phyloP scores from a whole-genome alignment of 2,797 vertebrate species.

The Notolepis coatsorum region DNA sequence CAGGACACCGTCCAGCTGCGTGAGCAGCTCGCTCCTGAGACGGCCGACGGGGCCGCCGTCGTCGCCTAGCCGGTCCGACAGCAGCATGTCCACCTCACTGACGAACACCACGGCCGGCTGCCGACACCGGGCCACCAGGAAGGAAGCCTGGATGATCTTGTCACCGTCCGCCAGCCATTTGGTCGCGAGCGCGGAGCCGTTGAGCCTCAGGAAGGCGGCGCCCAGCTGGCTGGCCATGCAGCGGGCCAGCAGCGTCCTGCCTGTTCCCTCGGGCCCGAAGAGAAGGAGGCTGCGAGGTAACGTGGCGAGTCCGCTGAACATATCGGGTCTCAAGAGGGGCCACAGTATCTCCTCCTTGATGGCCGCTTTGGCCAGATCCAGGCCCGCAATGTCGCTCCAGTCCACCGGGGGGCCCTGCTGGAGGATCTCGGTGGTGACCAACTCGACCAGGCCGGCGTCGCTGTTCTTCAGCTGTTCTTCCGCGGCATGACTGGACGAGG shows the following conservation, averaged over 20 bases:
- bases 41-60: slow-evolving; percentile 94
- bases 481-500: slow-evolving; percentile 93
- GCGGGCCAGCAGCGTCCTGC: slow-evolving; percentile 94
- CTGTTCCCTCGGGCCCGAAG: slow-evolving; percentile 98
- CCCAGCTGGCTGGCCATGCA: slow-evolving; percentile 97
- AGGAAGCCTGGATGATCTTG: slow-evolving; percentile 95
- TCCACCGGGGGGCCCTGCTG: slow-evolving; percentile 94
- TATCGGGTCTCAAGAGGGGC: slow-evolving; percentile 97
- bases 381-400: slow-evolving; percentile 98
- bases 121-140: slow-evolving; percentile 95
- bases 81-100: slow-evolving; percentile 95
- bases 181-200: slow-evolving; percentile 92
- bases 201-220: slow-evolving; percentile 93
- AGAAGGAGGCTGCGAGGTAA: slow-evolving; percentile 97
- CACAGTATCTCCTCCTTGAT: slow-evolving; percentile 99
- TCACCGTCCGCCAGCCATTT: slow-evolving; percentile 98
- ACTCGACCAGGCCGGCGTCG: slow-evolving; percentile 94
- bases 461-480: slow-evolving; percentile 98
- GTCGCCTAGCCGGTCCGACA: slow-evolving; percentile 92
- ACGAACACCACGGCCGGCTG: slow-evolving; percentile 97
- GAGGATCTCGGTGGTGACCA: slow-evolving; percentile 97
- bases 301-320: slow-evolving; percentile 93
- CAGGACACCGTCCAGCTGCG: slow-evolving; percentile 95
- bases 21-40: slow-evolving; percentile 96
- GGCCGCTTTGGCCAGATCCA: slow-evolving; percentile 95